Evolutionary conservation across 1,140 invertebrate species (phyloP), one percentile per base, ranked within the genome.

Genomic region (Ladona fulva): DNA sequence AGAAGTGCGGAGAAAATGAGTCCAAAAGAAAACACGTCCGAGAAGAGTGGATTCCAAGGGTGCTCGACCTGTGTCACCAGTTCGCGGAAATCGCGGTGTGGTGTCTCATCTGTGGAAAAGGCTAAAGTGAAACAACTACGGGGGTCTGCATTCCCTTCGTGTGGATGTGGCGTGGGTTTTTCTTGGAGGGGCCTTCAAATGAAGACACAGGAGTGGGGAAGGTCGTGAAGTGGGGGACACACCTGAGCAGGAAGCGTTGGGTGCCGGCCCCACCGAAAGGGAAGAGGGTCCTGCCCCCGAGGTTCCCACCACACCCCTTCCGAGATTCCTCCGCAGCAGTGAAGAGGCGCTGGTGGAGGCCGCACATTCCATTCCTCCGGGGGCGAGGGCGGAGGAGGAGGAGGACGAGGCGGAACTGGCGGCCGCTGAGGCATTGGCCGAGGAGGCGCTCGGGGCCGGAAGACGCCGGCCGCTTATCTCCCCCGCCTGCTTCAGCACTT

Each of bases 401-500:
- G 37, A 42, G 42, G 80, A 42, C 74, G 25, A 52, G 75, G 74
- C 42, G 75, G 76, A 42, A 19, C 25, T 24, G 74, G 74, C 74
- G 14, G 75, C 76, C 16, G 75, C 77, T 42, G 29, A 73, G 25
- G 76, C 59, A 10, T 59, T 77, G 24, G 78, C 76, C 76, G 78
- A n/a, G 42, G 78, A 14, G 59, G 78, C 22, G 29, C 25, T 52
- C 29, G 79, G 52, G 73, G 24, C 74, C 76, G 74, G 80, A 81
- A 82, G 84, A 85, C 84, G 83, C 85, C 79, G 83, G 81, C 78
- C 82, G 83, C 82, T 85, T 84, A 96, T 92, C 89, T 95, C 94
- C 82, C 93, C 93, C 82, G 94, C 94, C 86, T 95, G 93, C 89
- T 96, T 96, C 88, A 97, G 89, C 84, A 96, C 93, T 89, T 95